These are phyloP conservation scores for Nannobrachium achirus DNA, from an alignment of 2,113 vertebrate genomes.

Conservation along the genomic window DNA sequence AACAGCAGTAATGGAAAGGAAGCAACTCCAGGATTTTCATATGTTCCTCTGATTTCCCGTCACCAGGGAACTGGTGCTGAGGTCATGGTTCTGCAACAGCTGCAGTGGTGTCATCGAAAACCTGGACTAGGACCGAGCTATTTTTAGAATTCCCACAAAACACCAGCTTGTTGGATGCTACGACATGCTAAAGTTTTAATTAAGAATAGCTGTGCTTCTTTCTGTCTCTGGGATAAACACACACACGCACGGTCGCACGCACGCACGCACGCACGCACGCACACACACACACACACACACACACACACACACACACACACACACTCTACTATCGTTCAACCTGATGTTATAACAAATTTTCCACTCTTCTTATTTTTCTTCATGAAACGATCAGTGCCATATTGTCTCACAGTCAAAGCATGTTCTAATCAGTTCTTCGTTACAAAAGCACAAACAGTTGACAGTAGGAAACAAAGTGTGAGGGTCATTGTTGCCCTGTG, in stretches of 20 bases:
- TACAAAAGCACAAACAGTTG: neutral
- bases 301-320: slow-evolving; percentile 12
- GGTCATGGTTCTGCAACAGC: slow-evolving; percentile 55
- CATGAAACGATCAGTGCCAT: too few relatives aligned
- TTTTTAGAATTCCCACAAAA: slow-evolving; percentile 66
- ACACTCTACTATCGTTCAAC: too few relatives aligned
- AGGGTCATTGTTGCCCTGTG: neutral
- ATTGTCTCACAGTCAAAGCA: too few relatives aligned
- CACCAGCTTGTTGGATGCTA: neutral
- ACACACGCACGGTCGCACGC: neutral
- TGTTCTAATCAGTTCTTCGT: too few relatives aligned
- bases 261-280: slow-evolving; percentile 1
- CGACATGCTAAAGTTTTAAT: slow-evolving; percentile 18
- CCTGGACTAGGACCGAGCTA: slow-evolving; percentile 46
- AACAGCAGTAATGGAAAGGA: slow-evolving; percentile 39
- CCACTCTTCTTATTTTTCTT: too few relatives aligned
- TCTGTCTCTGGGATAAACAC: neutral
- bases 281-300: slow-evolving; percentile 28
- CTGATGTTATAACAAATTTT: too few relatives aligned
- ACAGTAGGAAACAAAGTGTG: neutral
- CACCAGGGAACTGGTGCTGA: slow-evolving; percentile 43
- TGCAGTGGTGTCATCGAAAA: slow-evolving; percentile 48
- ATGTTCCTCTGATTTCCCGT: slow-evolving; percentile 49
- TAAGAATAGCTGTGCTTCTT: neutral
- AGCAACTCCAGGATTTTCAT: slow-evolving; percentile 46